These are phyloP conservation scores for Conops quadrifasciatus DNA, from an alignment of 2,888 invertebrate species.

Conservation along the genomic window DNA sequence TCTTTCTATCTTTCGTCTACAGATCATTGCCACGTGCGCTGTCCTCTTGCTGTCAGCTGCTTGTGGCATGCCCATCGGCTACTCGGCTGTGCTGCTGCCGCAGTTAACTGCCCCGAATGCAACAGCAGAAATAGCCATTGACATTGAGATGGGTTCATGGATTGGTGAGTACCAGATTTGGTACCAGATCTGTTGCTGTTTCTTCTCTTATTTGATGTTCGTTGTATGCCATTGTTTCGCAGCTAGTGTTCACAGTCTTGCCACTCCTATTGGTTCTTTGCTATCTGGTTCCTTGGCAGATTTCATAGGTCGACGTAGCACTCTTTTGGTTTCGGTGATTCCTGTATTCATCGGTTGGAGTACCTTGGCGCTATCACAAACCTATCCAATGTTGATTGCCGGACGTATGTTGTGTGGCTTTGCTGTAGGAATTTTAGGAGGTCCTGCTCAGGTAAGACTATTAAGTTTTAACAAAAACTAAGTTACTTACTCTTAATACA, in stretches of 20 bases:
- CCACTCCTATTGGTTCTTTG: slow-evolving; percentile 78
- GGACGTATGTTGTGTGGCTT: slow-evolving; percentile 77
- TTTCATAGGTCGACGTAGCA: slow-evolving; percentile 73
- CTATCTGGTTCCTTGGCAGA: slow-evolving; percentile 78
- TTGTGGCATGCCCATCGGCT: slow-evolving; percentile 81
- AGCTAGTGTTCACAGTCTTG: slow-evolving; percentile 82
- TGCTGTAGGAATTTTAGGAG: slow-evolving; percentile 77
- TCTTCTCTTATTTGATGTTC: slow-evolving; percentile 18
- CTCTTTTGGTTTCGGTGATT: slow-evolving; percentile 72
- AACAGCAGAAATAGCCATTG: slow-evolving; percentile 68
- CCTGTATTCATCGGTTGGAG: slow-evolving; percentile 77
- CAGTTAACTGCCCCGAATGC: slow-evolving; percentile 69
- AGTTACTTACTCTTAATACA: too few species aligned
- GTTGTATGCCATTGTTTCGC: neutral
- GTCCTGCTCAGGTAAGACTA: slow-evolving; percentile 74
- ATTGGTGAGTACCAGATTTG: slow-evolving; percentile 66
- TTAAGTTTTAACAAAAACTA: neutral
- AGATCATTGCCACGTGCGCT: slow-evolving; percentile 77
- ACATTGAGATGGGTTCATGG: slow-evolving; percentile 80
- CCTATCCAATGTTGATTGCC: slow-evolving; percentile 70
- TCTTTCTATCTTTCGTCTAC: slow-evolving; percentile 42
- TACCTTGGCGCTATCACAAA: slow-evolving; percentile 70
- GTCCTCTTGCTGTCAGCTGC: slow-evolving; percentile 76
- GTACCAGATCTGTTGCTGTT: neutral
- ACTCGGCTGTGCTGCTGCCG: slow-evolving; percentile 78